phyloP scores from a whole-genome alignment of 2,888 invertebrate genomes.

The Epsilonema sp. region DNA sequence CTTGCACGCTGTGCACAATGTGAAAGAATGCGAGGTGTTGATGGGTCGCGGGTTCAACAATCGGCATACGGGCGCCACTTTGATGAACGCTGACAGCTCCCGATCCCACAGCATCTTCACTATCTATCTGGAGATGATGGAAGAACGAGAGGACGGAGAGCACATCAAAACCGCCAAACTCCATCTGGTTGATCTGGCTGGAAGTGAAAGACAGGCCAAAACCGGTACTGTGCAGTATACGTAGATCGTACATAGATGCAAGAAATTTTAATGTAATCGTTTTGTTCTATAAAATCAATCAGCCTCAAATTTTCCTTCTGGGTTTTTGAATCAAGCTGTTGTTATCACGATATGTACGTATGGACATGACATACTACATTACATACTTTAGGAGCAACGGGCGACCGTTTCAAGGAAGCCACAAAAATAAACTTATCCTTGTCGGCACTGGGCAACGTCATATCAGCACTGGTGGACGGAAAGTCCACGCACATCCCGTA shows the following conservation, averaged over 20 bases:
- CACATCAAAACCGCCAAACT: constrained; percentile 50
- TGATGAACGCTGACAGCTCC: constrained; percentile 58
- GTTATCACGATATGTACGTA: too few species aligned
- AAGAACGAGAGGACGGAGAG: constrained; percentile 36
- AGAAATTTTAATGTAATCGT: not conserved
- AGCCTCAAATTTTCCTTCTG: too few species aligned
- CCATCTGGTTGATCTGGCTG: constrained; percentile 69
- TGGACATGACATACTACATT: too few species aligned
- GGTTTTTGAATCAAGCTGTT: too few species aligned
- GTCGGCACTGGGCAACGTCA: constrained; percentile 69
- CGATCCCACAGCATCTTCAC: constrained; percentile 49
- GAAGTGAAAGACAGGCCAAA: constrained; percentile 64
- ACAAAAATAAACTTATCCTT: constrained; percentile 70
- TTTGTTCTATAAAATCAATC: too few species aligned
- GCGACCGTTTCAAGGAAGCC: constrained; percentile 62
- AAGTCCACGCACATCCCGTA: constrained; percentile 59
- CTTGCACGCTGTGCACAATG: constrained; percentile 54
- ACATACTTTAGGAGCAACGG: constrained; percentile 59
- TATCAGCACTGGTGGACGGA: constrained; percentile 61
- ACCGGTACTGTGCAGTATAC: constrained; percentile 39
- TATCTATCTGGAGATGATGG: constrained; percentile 58
- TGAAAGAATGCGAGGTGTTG: constrained; percentile 51
- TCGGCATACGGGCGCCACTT: constrained; percentile 58
- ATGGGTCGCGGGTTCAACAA: constrained; percentile 56
- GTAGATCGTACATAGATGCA: not conserved